Base-by-base conservation (phyloP, 2,797 vertebrate species). In the Rhinophrynus dorsalis region DNA sequence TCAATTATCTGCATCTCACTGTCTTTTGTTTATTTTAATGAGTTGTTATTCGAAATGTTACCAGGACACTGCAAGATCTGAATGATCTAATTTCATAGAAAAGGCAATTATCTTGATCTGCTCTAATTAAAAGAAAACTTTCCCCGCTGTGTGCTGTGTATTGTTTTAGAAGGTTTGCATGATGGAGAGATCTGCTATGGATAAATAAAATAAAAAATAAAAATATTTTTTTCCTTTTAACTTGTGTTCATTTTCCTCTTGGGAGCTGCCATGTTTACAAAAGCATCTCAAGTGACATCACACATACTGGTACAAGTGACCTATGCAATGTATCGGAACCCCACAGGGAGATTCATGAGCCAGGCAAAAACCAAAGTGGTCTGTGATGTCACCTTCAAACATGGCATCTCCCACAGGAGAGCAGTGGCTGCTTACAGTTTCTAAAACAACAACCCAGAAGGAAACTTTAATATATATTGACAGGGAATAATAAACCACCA, bases 381-480 rank as follows among this genome's bases (percentile, higher is more conserved):
- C 12, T 59, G 8, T 57, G 32, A 40, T 72, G 68, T 48, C 60
- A 64, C 38, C 21, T 72, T 18, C 51, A 57, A 57, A 64, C 32
- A 32, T 20, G 12, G 48, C 47, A 54, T 17, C 10, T 68, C 66
- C 55, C 66, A 12, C 5, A 30, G 15, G 44, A 21, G 23, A 7
- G 12, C 5, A 8, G 7, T 44, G 7, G 48, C 11, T 45, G 44
- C 12, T 35, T 59, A 40, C 17, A 11, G 32, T 67, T 67, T 58
- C 54, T 67, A 57, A 58, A 67, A 48, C 30, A 58, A 58, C 63
- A 57, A 10, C 32, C 47, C 54, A 50, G 50, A 40, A 15, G 37
- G n/a, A 40, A 59, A 59, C 44, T 30, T n/a, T 66, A 55, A 56
- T 66, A 42, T 68, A 6, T 50, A 33, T 59, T 59, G 66, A 59